These are phyloP conservation scores for Ictidomys tridecemlineatus DNA, from an alignment of 2,113 vertebrate species.

Conservation along the genomic window DNA sequence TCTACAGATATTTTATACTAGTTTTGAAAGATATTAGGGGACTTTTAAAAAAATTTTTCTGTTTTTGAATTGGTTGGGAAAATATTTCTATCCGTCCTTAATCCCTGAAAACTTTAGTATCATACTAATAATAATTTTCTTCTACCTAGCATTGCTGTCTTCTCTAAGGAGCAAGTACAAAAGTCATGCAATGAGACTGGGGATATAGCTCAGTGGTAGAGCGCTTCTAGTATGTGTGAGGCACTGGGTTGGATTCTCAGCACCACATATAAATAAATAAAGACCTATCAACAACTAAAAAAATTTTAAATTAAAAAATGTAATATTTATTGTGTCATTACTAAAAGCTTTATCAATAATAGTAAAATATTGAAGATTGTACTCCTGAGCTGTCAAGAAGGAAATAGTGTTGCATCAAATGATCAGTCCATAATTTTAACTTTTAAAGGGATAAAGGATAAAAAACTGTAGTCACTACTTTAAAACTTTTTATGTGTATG, in stretches of 20 bases:
- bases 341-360: constrained; percentile 12
- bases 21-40: constrained; percentile 3
- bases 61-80: constrained; percentile 54
- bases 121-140: constrained; percentile 32
- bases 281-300: too few species aligned
- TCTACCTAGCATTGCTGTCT: neutral
- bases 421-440: constrained; percentile 57
- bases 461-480: constrained; percentile 49
- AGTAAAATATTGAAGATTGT: constrained; percentile 53
- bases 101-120: constrained; percentile 16
- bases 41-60: neutral
- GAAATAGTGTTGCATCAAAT: constrained; percentile 1
- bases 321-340: constrained; percentile 32
- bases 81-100: constrained; percentile 21
- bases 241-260: too few species aligned
- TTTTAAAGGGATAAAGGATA: neutral
- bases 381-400: constrained; percentile 44
- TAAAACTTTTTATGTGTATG: neutral
- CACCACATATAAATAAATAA: too few species aligned
- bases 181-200: neutral
- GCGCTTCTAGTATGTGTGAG: too few species aligned
- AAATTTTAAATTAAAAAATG: too few species aligned
- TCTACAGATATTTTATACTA: neutral
- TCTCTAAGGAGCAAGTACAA: constrained; percentile 12
- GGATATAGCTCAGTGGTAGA: too few species aligned